These are phyloP conservation scores for Emydoidea blandingii DNA, from an alignment of 2,797 vertebrate genomes.

Conservation along the genomic window DNA sequence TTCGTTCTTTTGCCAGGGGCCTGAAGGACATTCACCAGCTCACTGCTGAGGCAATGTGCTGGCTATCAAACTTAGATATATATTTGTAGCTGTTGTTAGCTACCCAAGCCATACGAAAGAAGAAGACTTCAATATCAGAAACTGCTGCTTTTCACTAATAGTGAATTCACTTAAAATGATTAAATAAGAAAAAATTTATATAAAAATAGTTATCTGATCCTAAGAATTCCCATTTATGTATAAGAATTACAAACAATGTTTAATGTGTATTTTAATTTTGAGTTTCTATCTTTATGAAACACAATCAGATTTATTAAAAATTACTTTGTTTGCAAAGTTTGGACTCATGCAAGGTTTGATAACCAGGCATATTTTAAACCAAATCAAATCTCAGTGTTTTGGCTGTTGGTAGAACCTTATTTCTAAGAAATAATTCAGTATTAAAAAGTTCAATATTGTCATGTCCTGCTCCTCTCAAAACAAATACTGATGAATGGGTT, in stretches of 20 bases:
- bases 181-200: neutral
- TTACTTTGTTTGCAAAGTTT: neutral
- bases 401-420: neutral
- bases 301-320: neutral
- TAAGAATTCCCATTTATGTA: neutral
- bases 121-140: neutral
- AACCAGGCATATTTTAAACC: neutral
- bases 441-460: neutral
- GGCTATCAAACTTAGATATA: too few relatives aligned
- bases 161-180: neutral
- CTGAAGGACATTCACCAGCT: too few relatives aligned
- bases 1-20: too few relatives aligned
- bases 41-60: too few relatives aligned
- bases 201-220: neutral
- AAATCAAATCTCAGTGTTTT: neutral
- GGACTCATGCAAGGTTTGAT: neutral
- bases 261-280: neutral
- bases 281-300: neutral
- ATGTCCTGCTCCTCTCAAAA: neutral
- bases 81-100: too few relatives aligned
- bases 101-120: too few relatives aligned
- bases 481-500: neutral
- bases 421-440: neutral
- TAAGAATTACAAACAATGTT: neutral
- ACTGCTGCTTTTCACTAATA: neutral